These are phyloP conservation scores for Poeciliopsis paucimaculata DNA, from an alignment of 2,797 vertebrate species.

Conservation along the genomic window DNA sequence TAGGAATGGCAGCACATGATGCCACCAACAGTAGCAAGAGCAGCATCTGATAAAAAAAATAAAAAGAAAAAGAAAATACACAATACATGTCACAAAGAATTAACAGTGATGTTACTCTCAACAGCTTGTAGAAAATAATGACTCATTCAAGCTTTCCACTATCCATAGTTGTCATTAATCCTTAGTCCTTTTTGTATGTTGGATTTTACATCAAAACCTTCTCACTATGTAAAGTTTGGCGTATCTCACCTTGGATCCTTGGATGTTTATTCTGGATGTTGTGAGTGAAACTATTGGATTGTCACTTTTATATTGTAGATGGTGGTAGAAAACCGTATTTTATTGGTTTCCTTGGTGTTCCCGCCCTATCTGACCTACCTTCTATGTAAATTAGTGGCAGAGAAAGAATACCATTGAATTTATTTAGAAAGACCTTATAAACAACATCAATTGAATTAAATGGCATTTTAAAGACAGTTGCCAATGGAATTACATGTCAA, in stretches of 20 bases:
- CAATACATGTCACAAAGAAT: background rate
- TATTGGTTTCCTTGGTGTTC: background rate
- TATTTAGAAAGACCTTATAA: background rate
- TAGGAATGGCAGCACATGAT: background rate
- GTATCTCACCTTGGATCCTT: background rate
- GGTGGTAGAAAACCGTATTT: background rate
- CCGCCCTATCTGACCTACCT: background rate
- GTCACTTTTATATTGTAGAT: background rate
- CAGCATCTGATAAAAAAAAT: background rate
- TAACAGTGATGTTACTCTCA: background rate
- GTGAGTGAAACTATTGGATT: background rate
- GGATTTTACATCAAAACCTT: background rate
- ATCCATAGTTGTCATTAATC: background rate
- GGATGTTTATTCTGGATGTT: background rate
- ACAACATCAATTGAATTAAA: background rate
- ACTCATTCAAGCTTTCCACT: background rate
- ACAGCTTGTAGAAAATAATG: background rate
- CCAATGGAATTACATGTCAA: background rate
- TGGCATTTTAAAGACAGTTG: background rate
- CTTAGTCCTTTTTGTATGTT: background rate
- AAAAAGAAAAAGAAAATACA: background rate
- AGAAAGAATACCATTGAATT: background rate
- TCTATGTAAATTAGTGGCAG: background rate
- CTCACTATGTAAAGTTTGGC: background rate
- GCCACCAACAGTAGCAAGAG: background rate